Percentiles rank a stretch among this genome's conserved stretches.
phyloP scores from a whole-genome alignment of 2,888 invertebrate genomes.

The Rhimphoctona megacephalus region DNA sequence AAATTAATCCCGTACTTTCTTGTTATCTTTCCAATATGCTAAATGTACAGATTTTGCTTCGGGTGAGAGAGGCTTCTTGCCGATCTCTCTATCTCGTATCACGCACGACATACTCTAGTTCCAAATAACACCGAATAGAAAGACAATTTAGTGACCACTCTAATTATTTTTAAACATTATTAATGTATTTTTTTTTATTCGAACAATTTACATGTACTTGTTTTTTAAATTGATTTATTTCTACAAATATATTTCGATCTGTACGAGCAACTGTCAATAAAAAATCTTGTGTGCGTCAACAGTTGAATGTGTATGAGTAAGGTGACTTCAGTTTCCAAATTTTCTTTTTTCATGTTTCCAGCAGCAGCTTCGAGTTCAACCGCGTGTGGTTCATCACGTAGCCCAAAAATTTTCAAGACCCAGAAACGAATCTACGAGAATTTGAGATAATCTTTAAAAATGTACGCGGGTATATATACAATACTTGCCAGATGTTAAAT shows the following conservation, averaged over 20 bases:
- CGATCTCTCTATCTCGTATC: slow-evolving; percentile 25
- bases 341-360: not conserved
- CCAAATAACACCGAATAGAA: not conserved
- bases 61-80: not conserved
- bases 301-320: not conserved
- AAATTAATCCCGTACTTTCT: slow-evolving; percentile 48
- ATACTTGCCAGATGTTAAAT: slow-evolving; percentile 1
- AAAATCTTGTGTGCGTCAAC: slow-evolving; percentile 42
- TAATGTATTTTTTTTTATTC: slow-evolving; percentile 15
- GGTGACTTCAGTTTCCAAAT: not conserved
- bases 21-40: slow-evolving; percentile 59
- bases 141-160: not conserved
- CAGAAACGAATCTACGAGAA: not conserved
- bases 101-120: slow-evolving; percentile 20
- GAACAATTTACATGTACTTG: not conserved
- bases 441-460: not conserved
- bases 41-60: slow-evolving; percentile 23
- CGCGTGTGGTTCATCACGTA: slow-evolving; percentile 3
- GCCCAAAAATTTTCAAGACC: not conserved
- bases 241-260: not conserved
- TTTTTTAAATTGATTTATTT: slow-evolving; percentile 11
- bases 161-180: slow-evolving; percentile 1
- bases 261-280: slow-evolving; percentile 61
- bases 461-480: not conserved
- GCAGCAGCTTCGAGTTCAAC: not conserved